phyloP scores from a whole-genome alignment of 1,140 invertebrate genomes.

The Cataglyphis hispanica region DNA sequence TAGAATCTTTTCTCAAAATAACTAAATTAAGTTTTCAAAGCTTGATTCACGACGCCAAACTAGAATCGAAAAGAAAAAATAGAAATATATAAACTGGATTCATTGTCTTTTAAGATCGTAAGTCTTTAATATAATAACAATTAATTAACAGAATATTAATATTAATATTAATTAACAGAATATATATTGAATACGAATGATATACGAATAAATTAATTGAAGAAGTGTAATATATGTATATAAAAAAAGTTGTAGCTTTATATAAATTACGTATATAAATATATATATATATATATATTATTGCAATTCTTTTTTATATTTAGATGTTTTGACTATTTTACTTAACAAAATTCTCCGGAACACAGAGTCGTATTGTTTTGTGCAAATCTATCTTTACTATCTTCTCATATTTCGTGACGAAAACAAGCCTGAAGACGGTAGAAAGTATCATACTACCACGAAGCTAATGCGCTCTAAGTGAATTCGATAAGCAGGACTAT shows the following conservation, averaged over 20 bases:
- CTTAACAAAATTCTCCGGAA: slow-evolving; percentile 16
- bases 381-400: slow-evolving; percentile 35
- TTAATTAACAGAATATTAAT: neutral
- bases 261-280: neutral
- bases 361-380: neutral
- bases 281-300: neutral
- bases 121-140: neutral
- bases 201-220: neutral
- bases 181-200: no score
- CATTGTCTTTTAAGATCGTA: neutral
- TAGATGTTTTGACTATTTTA: neutral
- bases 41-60: neutral
- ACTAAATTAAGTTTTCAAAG: neutral
- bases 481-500: neutral
- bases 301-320: neutral
- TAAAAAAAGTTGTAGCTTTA: neutral
- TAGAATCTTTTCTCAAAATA: neutral
- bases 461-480: neutral
- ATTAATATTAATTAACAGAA: no score
- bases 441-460: neutral
- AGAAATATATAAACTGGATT: neutral
- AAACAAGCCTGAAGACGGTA: neutral
- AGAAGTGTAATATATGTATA: neutral
- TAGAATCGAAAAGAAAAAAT: neutral
- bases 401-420: slow-evolving; percentile 17